Percentiles rank a stretch among this genome's conserved stretches.
These are phyloP conservation scores for Dione vanillae DNA, from an alignment of 2,888 invertebrate genomes.

Conservation along the genomic window DNA sequence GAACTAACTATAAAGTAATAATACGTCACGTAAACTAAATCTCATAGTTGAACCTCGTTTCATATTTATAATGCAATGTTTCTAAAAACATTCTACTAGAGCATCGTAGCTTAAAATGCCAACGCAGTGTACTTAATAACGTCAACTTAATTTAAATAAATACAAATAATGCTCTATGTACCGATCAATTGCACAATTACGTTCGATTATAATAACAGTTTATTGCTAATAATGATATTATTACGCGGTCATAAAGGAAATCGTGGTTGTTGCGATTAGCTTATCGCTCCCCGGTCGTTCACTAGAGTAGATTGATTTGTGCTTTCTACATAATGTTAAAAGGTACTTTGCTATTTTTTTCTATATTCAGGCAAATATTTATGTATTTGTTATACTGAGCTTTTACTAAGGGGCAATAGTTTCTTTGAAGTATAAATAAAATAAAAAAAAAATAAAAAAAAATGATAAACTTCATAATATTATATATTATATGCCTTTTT, in stretches of 20 bases:
- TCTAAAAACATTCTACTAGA: neutral
- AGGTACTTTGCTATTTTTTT: slow-evolving; percentile 24
- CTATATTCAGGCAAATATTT: slow-evolving; percentile 39
- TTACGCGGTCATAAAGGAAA: slow-evolving; percentile 42
- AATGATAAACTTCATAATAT: too few relatives aligned
- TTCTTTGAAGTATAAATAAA: too few relatives aligned
- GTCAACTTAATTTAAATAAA: slow-evolving; percentile 6
- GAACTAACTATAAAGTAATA: too few relatives aligned
- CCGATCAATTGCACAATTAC: slow-evolving; percentile 27
- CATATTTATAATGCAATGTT: neutral
- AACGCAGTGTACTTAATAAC: neutral
- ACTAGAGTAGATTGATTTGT: slow-evolving; percentile 33
- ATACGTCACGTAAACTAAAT: too few relatives aligned
- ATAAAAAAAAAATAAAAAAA: too few relatives aligned
- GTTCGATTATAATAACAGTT: slow-evolving; percentile 37
- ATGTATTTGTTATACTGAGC: neutral
- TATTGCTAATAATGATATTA: slow-evolving; percentile 41
- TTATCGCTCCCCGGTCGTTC: slow-evolving; percentile 44
- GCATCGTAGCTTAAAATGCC: neutral
- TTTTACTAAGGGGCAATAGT: too few relatives aligned
- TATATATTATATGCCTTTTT: too few relatives aligned
- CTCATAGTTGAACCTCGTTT: too few relatives aligned
- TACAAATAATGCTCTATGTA: neutral
- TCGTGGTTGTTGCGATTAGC: slow-evolving; percentile 41
- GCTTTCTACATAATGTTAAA: slow-evolving; percentile 33